Base-by-base conservation (phyloP, 2,113 vertebrate species). In the Chaenogobius annularis region DNA sequence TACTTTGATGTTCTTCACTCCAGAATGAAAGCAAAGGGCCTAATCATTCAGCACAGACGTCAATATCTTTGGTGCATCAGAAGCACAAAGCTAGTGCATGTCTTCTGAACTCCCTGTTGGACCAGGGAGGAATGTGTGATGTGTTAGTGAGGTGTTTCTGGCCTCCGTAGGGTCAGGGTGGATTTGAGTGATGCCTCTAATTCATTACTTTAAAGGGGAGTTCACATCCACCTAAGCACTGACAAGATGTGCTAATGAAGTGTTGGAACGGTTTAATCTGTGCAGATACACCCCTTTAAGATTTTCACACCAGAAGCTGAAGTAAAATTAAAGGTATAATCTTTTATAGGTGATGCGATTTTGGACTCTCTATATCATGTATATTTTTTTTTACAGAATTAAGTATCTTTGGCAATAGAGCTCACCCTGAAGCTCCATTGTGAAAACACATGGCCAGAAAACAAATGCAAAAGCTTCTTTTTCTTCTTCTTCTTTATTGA, bases 191-290 rank as follows among this genome's bases (percentile, higher is more conserved):
- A 81, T 70, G 67, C 74, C 62, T 37, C 50, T 58, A 67, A 77
- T 66, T 77, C 52, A 15, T 68, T 47, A 56, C 48, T 79, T 75
- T 31, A 46, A 58, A 69, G 58, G 26, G 54, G 67, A 79, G 71
- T 74, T 58, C 66, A 26, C 70, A 55, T 64, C 66, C 59, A 82
- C 79, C 69, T 78, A 63, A 73, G 72, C 35, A 48, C 72, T 72
- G 65, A 77, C 73, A 56, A 74, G 52, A 86, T 56, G 81, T 83
- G 68, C 77, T 89, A 91, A 92, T 92, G 87, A 90, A 75, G 69
- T 43, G 62, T 63, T 71, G 66, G 66, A 83, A 86, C 78, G 52
- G 59, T 43, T 74, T 47, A 55, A 68, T 88, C 81, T 66, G 72
- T 65, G 22, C 62, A 61, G 78, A 79, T 40, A 17, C 55, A 17